phyloP scores from a whole-genome alignment of 2,797 vertebrate species.

The Lutjanus argentimaculatus region DNA sequence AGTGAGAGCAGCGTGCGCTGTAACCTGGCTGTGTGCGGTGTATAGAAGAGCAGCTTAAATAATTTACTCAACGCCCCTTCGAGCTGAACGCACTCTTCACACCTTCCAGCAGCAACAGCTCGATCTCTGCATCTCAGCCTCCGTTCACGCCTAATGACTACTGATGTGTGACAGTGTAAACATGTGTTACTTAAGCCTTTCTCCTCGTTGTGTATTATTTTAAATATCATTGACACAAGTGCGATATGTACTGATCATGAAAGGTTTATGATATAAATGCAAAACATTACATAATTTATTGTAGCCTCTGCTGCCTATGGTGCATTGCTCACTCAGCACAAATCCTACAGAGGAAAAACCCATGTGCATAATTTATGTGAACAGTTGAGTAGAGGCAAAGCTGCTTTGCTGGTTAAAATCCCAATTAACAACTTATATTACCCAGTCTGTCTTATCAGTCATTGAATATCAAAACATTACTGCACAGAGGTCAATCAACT shows the following conservation, averaged over 20 bases:
- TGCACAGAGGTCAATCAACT: too few species aligned
- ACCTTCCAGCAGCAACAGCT: constrained; percentile 58
- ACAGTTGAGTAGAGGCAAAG: constrained; percentile 21
- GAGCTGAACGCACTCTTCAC: constrained; percentile 66
- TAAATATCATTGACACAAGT: constrained; percentile 18
- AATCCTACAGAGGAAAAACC: constrained; percentile 47
- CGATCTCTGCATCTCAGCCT: constrained; percentile 33
- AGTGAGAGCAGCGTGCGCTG: constrained; percentile 29
- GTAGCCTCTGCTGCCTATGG: constrained; percentile 17
- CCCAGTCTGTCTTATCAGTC: background rate
- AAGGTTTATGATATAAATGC: constrained; percentile 47
- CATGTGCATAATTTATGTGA: constrained; percentile 71
- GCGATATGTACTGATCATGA: constrained; percentile 9
- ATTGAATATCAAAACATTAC: background rate
- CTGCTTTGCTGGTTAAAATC: constrained; percentile 53
- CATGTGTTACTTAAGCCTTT: constrained; percentile 17
- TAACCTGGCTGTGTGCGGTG: constrained; percentile 39
- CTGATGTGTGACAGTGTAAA: constrained; percentile 40
- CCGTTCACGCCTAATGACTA: constrained; percentile 15
- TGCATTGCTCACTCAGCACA: constrained; percentile 61
- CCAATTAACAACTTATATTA: constrained; percentile 38
- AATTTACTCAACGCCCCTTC: constrained; percentile 64
- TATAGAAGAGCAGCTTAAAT: constrained; percentile 67
- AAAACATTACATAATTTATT: constrained; percentile 58
- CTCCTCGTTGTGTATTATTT: constrained; percentile 27